A percentile compares a stretch with the other conserved stretches of the same genome.
phyloP scores from a whole-genome alignment of 2,888 invertebrate species.

The Tiphia femorata region DNA sequence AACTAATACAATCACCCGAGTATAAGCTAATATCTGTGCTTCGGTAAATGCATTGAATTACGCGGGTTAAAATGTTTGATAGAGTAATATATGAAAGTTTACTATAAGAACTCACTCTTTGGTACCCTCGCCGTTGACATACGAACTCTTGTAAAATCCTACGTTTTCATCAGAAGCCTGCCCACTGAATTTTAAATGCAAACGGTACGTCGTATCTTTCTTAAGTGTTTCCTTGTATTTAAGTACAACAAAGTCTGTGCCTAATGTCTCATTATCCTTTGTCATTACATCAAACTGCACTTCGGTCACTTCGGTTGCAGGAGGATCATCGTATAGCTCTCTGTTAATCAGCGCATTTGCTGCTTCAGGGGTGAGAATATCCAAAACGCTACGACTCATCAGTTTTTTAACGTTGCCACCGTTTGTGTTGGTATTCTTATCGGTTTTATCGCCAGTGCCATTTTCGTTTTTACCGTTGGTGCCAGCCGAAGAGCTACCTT shows the following conservation, averaged over 20 bases:
- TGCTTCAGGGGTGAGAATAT: too few species aligned
- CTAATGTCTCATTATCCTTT: accelerated
- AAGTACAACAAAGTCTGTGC: conserved; percentile 15
- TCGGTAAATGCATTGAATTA: too few species aligned
- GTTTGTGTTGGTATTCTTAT: neutral
- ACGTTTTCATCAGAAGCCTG: conserved; percentile 73
- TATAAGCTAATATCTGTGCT: too few species aligned
- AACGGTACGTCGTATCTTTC: conserved; percentile 70
- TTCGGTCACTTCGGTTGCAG: too few species aligned
- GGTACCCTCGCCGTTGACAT: conserved; percentile 68
- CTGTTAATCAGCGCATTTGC: too few species aligned
- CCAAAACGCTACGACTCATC: too few species aligned
- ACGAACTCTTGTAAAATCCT: conserved; percentile 80
- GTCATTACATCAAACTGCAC: accelerated
- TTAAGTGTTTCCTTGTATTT: accelerated
- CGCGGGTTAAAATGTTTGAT: too few species aligned
- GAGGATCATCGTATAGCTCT: too few species aligned
- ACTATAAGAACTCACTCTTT: conserved; percentile 59
- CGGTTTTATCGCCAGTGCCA: neutral
- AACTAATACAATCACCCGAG: neutral
- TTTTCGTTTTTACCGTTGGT: neutral
- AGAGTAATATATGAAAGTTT: too few species aligned
- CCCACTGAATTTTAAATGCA: conserved; percentile 72
- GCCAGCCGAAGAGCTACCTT: too few species aligned
- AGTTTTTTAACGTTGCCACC: neutral